Evolutionary conservation across 2,797 vertebrate genomes (phyloP).

Genomic region (Protonibea diacanthus): DNA sequence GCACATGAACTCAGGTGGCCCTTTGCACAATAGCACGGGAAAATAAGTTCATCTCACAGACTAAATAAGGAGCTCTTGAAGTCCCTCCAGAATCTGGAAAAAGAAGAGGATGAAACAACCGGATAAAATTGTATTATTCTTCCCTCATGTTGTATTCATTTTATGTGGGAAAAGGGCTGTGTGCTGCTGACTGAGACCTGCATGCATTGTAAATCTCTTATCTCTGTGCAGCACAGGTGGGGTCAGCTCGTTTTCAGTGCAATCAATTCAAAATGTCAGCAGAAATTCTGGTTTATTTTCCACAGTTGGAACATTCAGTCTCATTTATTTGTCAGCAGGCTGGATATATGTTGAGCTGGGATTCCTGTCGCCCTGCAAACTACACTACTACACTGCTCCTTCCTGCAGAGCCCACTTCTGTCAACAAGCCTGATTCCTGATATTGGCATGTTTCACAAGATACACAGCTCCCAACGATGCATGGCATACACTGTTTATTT

Average conservation of each 20-base stretch:
- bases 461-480: not conserved
- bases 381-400: constrained; percentile 17
- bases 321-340: constrained; percentile 71
- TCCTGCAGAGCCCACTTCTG: constrained; percentile 14
- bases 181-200: constrained; percentile 47
- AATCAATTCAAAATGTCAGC: constrained; percentile 70
- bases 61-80: constrained; percentile 61
- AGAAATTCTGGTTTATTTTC: constrained; percentile 68
- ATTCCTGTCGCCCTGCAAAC: constrained; percentile 37
- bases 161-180: constrained; percentile 45
- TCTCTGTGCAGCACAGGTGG: constrained; percentile 65
- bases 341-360: constrained; percentile 49
- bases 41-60: constrained; percentile 57
- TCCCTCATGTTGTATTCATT: constrained; percentile 52
- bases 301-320: constrained; percentile 57
- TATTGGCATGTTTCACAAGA: constrained; percentile 26
- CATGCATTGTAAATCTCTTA: constrained; percentile 65
- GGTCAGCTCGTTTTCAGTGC: constrained; percentile 55
- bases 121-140: constrained; percentile 53
- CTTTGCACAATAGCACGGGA: constrained; percentile 44
- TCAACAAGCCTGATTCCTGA: constrained; percentile 33
- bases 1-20: constrained; percentile 55
- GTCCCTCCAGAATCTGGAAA: constrained; percentile 50
- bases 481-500: no score
- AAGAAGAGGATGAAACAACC: constrained; percentile 59